Percentiles rank a stretch among this genome's conserved stretches.
phyloP scores from a whole-genome alignment of 1,140 invertebrate species.

The Microplitis demolitor region DNA sequence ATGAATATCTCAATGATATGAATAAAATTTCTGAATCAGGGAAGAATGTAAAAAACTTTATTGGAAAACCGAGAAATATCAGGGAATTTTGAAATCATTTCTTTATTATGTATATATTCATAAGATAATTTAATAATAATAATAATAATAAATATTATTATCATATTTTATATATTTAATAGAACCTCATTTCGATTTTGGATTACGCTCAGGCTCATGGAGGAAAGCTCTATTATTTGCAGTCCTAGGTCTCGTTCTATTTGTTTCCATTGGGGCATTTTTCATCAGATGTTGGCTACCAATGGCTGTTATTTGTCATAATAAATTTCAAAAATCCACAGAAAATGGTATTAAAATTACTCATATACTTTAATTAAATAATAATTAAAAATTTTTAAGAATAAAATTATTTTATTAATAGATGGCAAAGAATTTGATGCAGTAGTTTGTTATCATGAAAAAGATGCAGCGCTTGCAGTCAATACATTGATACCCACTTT shows the following conservation, averaged over 20 bases:
- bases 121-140: no score
- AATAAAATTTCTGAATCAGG: no score
- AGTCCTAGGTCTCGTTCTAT: conserved; percentile 46
- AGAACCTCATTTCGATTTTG: conserved; percentile 52
- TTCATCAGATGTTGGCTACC: conserved; percentile 56
- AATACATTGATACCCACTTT: conserved; percentile 54
- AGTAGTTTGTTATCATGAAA: conserved; percentile 59
- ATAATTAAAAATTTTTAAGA: neutral
- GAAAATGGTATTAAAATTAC: conserved; percentile 48
- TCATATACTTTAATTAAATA: neutral
- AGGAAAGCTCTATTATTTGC: conserved; percentile 50
- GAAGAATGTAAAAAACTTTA: no score
- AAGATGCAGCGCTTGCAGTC: conserved; percentile 54
- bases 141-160: neutral
- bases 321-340: conserved; percentile 54
- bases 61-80: no score
- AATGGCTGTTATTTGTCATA: conserved; percentile 48
- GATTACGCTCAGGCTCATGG: conserved; percentile 53
- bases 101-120: no score
- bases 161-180: conserved; percentile 33
- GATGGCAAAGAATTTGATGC: conserved; percentile 60
- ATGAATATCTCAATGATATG: no score
- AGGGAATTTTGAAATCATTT: no score
- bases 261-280: conserved; percentile 50
- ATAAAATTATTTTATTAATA: conserved; percentile 26